phyloP scores from a whole-genome alignment of 2,888 invertebrate species.

The Dicyrtoma fusca region DNA sequence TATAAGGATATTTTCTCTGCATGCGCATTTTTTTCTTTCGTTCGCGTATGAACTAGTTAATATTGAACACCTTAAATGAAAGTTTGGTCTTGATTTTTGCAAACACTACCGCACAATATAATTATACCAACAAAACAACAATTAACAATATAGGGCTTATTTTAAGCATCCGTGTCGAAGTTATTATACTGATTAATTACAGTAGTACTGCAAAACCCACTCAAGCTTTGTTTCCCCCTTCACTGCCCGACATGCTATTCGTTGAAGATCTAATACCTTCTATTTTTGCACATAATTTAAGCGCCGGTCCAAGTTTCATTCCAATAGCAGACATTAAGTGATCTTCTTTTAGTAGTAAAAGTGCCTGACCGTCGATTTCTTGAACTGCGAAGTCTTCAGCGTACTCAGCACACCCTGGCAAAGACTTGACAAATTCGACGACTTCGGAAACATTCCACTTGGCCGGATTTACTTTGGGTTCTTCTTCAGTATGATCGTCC shows the following conservation, averaged over 20 bases:
- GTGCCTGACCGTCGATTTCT: slow-evolving; percentile 94
- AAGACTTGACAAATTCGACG: slow-evolving; percentile 67
- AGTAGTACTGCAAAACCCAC: not conserved
- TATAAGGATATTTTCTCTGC: too few species aligned
- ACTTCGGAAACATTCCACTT: slow-evolving; percentile 65
- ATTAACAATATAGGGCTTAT: not conserved
- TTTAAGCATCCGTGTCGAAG: not conserved
- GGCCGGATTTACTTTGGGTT: slow-evolving; percentile 66
- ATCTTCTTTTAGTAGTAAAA: slow-evolving; percentile 88
- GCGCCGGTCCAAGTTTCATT: slow-evolving; percentile 93
- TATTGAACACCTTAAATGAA: too few species aligned
- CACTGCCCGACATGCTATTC: not conserved
- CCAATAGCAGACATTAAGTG: slow-evolving; percentile 92
- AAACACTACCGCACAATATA: slow-evolving; percentile 1
- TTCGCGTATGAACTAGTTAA: too few species aligned
- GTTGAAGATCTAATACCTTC: slow-evolving; percentile 69
- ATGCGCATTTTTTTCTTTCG: too few species aligned
- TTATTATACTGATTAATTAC: not conserved
- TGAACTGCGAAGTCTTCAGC: slow-evolving; percentile 93
- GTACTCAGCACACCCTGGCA: slow-evolving; percentile 89
- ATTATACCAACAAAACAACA: not conserved
- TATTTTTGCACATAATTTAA: slow-evolving; percentile 92
- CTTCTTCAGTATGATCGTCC: slow-evolving; percentile 50
- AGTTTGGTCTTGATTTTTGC: not conserved
- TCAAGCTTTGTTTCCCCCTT: not conserved